Conservation (phyloP, 1,140 invertebrate species). For the Pseudomyrmex dendroicus region DNA sequence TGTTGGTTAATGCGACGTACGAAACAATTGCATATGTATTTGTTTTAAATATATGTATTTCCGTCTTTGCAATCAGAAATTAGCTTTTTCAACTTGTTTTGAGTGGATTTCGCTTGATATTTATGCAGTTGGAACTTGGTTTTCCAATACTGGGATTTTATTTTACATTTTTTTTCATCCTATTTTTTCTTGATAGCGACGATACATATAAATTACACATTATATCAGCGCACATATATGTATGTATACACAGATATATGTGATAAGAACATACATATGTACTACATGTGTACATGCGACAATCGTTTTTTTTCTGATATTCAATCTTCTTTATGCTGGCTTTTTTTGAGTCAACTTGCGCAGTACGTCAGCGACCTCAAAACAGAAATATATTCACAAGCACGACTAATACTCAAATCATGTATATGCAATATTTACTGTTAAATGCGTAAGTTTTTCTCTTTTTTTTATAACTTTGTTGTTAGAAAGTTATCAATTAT, state of each 20-base stretch:
- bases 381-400: slow-evolving; percentile 10
- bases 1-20: not conserved
- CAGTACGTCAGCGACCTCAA: not conserved
- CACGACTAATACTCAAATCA: not conserved
- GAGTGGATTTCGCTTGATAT: not conserved
- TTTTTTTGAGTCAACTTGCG: not conserved
- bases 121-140: not conserved
- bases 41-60: slow-evolving; percentile 16
- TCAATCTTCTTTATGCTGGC: too few relatives aligned
- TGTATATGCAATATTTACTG: too few relatives aligned
- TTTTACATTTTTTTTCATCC: not conserved
- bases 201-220: slow-evolving; percentile 52
- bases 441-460: not conserved
- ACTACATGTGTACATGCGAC: slow-evolving; percentile 25
- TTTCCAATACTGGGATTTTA: not conserved
- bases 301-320: too few relatives aligned
- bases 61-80: slow-evolving; percentile 1
- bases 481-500: too few relatives aligned
- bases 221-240: not conserved
- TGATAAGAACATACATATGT: slow-evolving; percentile 49
- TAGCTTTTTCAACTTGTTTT: slow-evolving; percentile 25
- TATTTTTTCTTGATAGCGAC: not conserved
- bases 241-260: not conserved
- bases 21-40: slow-evolving; percentile 8
- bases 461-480: not conserved